A percentile compares a stretch with the other conserved stretches of the same genome.
phyloP scores from a whole-genome alignment of 2,888 invertebrate genomes.

The Platypus cylindrus region DNA sequence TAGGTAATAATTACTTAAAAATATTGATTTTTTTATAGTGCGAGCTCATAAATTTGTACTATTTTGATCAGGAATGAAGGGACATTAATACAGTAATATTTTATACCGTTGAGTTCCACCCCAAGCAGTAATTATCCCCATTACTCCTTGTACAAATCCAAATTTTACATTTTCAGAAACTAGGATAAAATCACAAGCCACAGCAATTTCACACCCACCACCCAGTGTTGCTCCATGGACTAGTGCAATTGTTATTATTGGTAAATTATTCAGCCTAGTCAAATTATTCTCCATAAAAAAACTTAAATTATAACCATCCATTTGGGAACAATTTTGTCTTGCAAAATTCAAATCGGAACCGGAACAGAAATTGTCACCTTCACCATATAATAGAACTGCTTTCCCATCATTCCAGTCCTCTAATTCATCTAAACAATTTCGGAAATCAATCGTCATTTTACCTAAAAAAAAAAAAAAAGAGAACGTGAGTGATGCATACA shows the following conservation, averaged over 20 bases:
- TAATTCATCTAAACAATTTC: slow-evolving; percentile 22
- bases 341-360: slow-evolving; percentile 29
- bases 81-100: no score
- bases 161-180: slow-evolving; percentile 24
- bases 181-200: slow-evolving; percentile 27
- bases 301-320: slow-evolving; percentile 25
- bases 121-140: slow-evolving; percentile 31
- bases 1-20: no score
- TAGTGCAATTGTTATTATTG: slow-evolving; percentile 24
- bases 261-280: slow-evolving; percentile 21
- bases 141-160: slow-evolving; percentile 28
- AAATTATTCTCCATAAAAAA: slow-evolving; percentile 26
- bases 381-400: slow-evolving; percentile 25
- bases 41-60: no score
- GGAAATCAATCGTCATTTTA: slow-evolving; percentile 29
- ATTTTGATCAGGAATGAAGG: no score
- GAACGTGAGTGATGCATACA: no score
- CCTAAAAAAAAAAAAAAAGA: slow-evolving; percentile 20
- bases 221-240: slow-evolving; percentile 27
- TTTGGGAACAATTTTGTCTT: slow-evolving; percentile 18
- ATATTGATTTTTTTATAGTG: no score
- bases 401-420: slow-evolving; percentile 29
- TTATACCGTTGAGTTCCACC: slow-evolving; percentile 28
- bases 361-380: slow-evolving; percentile 27
- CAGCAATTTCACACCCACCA: slow-evolving; percentile 27